These are phyloP conservation scores for Danio choprae DNA, from an alignment of 2,797 vertebrate genomes.

Conservation along the genomic window DNA sequence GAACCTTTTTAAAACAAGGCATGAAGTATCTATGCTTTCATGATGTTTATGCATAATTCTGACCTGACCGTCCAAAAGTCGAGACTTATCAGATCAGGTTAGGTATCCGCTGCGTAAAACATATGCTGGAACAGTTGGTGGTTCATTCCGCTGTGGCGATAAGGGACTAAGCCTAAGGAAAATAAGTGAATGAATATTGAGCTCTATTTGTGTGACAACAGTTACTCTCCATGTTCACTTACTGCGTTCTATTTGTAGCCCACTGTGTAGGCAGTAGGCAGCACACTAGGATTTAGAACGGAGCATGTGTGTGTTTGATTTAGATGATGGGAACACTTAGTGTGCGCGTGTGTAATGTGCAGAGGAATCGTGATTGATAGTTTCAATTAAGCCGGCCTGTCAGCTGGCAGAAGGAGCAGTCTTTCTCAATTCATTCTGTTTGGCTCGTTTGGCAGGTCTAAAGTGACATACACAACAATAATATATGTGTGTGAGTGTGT, in stretches of 20 bases:
- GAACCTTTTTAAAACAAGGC: too few relatives aligned
- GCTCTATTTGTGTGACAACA: background rate
- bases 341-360: constrained; percentile 46
- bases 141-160: too few relatives aligned
- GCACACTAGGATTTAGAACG: background rate
- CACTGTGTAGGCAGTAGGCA: background rate
- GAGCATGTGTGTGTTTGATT: constrained; percentile 33
- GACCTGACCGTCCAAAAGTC: too few relatives aligned
- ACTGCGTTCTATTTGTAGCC: background rate
- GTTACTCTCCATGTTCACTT: background rate
- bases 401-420: constrained; percentile 58
- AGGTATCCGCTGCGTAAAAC: too few relatives aligned
- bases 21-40: too few relatives aligned
- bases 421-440: constrained; percentile 61
- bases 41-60: too few relatives aligned
- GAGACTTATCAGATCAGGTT: too few relatives aligned
- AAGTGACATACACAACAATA: background rate
- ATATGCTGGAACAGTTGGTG: too few relatives aligned
- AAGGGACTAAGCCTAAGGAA: too few relatives aligned
- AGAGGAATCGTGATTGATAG: constrained; percentile 60
- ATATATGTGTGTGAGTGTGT: constrained; percentile 13
- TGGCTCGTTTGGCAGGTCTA: constrained; percentile 57
- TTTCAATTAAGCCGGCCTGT: constrained; percentile 61
- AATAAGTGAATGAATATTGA: background rate
- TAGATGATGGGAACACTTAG: constrained; percentile 49